Evolutionary conservation across 2,888 invertebrate species (phyloP).

Genomic region (Cheilosia pagana): DNA sequence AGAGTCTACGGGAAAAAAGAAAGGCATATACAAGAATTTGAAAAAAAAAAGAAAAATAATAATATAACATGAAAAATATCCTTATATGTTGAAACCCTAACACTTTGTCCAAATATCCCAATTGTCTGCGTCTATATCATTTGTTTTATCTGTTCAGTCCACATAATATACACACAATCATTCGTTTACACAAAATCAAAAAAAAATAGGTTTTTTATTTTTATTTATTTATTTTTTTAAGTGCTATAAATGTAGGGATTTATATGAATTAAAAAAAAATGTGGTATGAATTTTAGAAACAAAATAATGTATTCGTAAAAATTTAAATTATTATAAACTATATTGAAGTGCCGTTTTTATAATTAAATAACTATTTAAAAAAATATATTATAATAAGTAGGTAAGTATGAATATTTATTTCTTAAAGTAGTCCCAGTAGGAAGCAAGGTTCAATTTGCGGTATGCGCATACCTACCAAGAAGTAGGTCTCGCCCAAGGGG

Average conservation of each 20-base stretch:
- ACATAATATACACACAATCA: slow-evolving; percentile 79
- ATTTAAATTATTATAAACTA: not conserved
- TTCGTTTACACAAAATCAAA: slow-evolving; percentile 78
- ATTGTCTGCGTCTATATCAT: slow-evolving; percentile 92
- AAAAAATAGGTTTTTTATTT: slow-evolving; percentile 66
- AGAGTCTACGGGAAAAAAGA: slow-evolving; percentile 28
- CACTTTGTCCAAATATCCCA: slow-evolving; percentile 87
- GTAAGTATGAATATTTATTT: too few relatives aligned
- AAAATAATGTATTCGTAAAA: not conserved
- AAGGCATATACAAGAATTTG: slow-evolving; percentile 46
- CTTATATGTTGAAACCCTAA: slow-evolving; percentile 84
- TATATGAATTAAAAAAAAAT: slow-evolving; percentile 25
- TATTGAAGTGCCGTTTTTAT: not conserved
- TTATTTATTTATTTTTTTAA: slow-evolving; percentile 55
- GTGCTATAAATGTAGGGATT: slow-evolving; percentile 21
- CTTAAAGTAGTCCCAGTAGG: too few relatives aligned
- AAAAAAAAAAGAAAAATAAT: slow-evolving; percentile 65
- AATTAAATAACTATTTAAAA: too few relatives aligned
- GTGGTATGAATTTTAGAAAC: slow-evolving; percentile 50
- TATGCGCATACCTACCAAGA: too few relatives aligned
- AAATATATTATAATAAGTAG: too few relatives aligned
- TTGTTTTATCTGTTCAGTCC: slow-evolving; percentile 85
- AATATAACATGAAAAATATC: slow-evolving; percentile 77
- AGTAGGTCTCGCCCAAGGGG: too few relatives aligned
- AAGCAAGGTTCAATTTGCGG: too few relatives aligned